Evolutionary conservation across 2,797 vertebrate genomes (phyloP).

Genomic region (Huso huso): DNA sequence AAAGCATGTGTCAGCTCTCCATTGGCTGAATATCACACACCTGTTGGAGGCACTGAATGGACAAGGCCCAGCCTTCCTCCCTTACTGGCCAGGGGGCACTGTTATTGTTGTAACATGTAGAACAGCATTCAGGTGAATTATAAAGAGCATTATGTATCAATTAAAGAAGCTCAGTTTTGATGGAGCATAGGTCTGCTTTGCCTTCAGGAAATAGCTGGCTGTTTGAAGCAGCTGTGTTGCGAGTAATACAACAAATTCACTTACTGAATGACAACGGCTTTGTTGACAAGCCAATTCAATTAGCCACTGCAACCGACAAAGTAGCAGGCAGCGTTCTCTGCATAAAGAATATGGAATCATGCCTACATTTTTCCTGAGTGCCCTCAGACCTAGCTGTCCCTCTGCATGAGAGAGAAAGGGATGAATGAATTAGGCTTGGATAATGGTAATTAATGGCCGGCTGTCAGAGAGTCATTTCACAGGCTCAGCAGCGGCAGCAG

Average conservation of each 20-base stretch:
- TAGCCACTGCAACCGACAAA: slow-evolving; percentile 75
- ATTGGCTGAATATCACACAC: slow-evolving; percentile 6
- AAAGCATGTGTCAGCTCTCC: slow-evolving; percentile 8
- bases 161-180: slow-evolving; percentile 40
- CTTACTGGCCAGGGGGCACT: neutral
- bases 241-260: slow-evolving; percentile 76
- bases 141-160: neutral
- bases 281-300: slow-evolving; percentile 87
- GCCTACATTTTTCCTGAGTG: slow-evolving; percentile 67
- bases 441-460: slow-evolving; percentile 71
- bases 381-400: slow-evolving; percentile 66
- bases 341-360: slow-evolving; percentile 70
- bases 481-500: slow-evolving; percentile 40
- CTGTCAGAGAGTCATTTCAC: slow-evolving; percentile 61
- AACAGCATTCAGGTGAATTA: slow-evolving; percentile 14
- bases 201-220: slow-evolving; percentile 69
- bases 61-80: neutral
- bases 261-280: slow-evolving; percentile 82
- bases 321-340: slow-evolving; percentile 59
- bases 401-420: slow-evolving; percentile 62
- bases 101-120: slow-evolving; percentile 3
- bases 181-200: slow-evolving; percentile 57
- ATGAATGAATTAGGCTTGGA: slow-evolving; percentile 67
- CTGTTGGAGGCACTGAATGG: slow-evolving; percentile 10
- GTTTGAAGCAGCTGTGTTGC: slow-evolving; percentile 71